phyloP scores from a whole-genome alignment of 2,113 vertebrate genomes.

The Clarias batrachus region DNA sequence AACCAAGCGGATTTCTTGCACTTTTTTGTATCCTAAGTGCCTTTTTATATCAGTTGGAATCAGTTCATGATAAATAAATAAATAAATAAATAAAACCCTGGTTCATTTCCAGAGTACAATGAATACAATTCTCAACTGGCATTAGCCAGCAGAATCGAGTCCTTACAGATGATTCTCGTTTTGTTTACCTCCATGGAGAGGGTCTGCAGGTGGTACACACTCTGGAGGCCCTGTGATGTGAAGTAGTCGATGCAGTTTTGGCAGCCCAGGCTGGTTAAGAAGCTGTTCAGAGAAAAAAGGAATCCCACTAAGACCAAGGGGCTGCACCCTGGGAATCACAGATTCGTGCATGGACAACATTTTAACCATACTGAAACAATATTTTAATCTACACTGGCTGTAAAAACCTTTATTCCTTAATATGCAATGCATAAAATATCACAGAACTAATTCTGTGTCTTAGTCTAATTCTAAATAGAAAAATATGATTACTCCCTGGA shows the following conservation, averaged over 20 bases:
- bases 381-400: conserved; percentile 9
- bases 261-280: conserved; percentile 95
- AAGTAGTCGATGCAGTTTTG: conserved; percentile 99
- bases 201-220: conserved; percentile 95
- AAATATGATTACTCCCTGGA: not conserved
- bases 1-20: not conserved
- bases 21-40: not conserved
- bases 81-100: not conserved
- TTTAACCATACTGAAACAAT: conserved; percentile 33
- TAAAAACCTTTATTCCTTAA: not conserved
- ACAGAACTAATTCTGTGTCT: not conserved
- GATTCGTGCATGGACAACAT: conserved; percentile 50
- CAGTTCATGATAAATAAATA: not conserved
- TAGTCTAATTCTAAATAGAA: not conserved
- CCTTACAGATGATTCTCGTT: not conserved
- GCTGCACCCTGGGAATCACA: conserved; percentile 50
- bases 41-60: not conserved
- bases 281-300: conserved; percentile 84
- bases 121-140: not conserved
- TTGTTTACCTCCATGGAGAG: conserved; percentile 93
- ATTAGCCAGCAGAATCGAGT: not conserved
- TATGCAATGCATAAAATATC: not conserved
- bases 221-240: conserved; percentile 95
- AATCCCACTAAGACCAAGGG: conserved; percentile 69
- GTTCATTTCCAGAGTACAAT: not conserved